Evolutionary conservation across 1,140 invertebrate species (phyloP), one percentile per base, ranked within the genome.

Genomic region (Thereuonema tuberculata): DNA sequence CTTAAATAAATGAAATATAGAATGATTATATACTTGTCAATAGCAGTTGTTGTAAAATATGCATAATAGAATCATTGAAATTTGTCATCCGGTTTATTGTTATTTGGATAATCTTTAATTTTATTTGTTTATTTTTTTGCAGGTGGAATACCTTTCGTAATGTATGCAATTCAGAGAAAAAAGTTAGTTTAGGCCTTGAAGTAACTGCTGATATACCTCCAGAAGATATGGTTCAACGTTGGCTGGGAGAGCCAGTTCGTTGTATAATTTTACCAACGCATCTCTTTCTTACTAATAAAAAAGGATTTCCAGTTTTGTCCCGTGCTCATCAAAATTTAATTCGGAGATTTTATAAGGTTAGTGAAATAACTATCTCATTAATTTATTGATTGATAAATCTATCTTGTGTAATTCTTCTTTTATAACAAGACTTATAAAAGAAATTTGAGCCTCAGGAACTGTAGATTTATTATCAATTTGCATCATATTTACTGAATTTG

Each of bases 211-310:
- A 93, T 70, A 69, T 86, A 0, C 88, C 88, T 21, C 73, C 77
- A 12, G 70, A 79, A 25, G 75, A 78, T 21, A 75, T 83, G 63
- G 73, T 96, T 20, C 77, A 84, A 23, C 80, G 92, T 59, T 98
- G 94, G 94, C 68, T 92, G 17, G 90, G 92, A 3, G 94, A 98
- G 76, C 92, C 92, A 20, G 78, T 98, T 0, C 89, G 84, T 70
- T 85, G 83, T 62, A 73, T 95, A n/a, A 76, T 93, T 37, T 71
- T 98, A 24, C 84, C 88, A 14, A 92, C 92, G 2, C 77, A 78
- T 60, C 61, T 69, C 14, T 80, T 79, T 64, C 50, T 71, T n/a
- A 69, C 67, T 12, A 81, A 81, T 67, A 77, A 77, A 68, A 89
- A 88, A 70, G 86, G 86, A 63, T 96, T 84, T 73, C 92, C 90